Conservation (phyloP, 2,113 vertebrate genomes). For the Chloroceryle aenea region DNA sequence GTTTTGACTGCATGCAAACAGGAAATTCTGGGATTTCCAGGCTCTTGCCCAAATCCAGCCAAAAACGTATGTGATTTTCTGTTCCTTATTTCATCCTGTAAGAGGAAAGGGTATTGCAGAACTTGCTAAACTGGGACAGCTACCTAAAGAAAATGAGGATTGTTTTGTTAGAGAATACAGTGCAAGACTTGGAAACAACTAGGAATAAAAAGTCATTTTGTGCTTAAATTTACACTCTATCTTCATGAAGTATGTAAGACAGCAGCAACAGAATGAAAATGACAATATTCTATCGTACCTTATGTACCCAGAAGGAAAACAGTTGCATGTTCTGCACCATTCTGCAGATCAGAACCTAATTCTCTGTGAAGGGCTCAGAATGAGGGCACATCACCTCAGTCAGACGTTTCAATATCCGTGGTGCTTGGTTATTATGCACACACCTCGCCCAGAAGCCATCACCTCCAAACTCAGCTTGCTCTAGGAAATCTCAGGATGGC, state of each 20-base stretch:
- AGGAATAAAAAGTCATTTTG: constrained; percentile 45
- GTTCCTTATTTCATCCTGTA: constrained; percentile 9
- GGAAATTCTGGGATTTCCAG: constrained; percentile 25
- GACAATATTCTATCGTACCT: constrained; percentile 11
- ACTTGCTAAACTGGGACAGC: constrained; percentile 8
- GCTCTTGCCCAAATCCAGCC: constrained; percentile 27
- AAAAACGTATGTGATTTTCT: background rate
- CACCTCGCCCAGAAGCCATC: background rate
- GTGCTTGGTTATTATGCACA: background rate
- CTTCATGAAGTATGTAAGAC: constrained; percentile 21
- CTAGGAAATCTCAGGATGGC: constrained; percentile 2
- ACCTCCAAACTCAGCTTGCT: background rate
- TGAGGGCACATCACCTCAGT: background rate
- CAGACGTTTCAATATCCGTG: background rate
- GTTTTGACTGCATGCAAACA: constrained; percentile 42
- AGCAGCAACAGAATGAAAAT: constrained; percentile 43
- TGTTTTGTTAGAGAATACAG: constrained; percentile 50
- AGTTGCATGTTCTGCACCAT: background rate
- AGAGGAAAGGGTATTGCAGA: background rate
- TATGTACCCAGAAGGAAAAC: background rate
- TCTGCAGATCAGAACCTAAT: background rate
- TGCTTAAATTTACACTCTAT: constrained; percentile 53
- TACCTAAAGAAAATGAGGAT: constrained; percentile 19
- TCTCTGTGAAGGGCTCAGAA: background rate
- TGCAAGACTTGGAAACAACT: constrained; percentile 41